phyloP scores from a whole-genome alignment of 2,888 invertebrate genomes.

The Phaonia tiefii region DNA sequence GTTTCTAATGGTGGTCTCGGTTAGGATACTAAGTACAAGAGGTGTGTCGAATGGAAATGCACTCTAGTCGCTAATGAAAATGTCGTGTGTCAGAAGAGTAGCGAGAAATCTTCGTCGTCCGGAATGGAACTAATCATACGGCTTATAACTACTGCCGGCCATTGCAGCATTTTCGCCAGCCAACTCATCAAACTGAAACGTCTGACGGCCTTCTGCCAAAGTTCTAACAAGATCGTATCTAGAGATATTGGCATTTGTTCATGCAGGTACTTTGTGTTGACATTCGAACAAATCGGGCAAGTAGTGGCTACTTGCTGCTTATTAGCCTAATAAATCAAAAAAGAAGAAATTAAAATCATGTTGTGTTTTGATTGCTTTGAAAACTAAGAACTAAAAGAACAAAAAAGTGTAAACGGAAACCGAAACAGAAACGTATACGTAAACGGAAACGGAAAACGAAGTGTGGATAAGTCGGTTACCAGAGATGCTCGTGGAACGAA shows the following conservation, averaged over 20 bases:
- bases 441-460: conserved; percentile 51
- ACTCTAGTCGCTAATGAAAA: conserved; percentile 49
- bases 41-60: conserved; percentile 48
- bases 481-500: background rate
- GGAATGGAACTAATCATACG: conserved; percentile 77
- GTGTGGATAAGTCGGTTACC: conserved; percentile 47
- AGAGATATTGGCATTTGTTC: conserved; percentile 76
- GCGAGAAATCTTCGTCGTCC: conserved; percentile 75
- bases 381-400: conserved; percentile 21
- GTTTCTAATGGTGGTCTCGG: too few species aligned
- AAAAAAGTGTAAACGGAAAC: conserved; percentile 54
- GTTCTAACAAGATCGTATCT: conserved; percentile 76
- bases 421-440: conserved; percentile 18
- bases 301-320: conserved; percentile 59
- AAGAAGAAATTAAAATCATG: conserved; percentile 68
- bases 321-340: conserved; percentile 76
- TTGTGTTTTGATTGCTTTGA: conserved; percentile 50
- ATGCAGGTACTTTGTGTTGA: conserved; percentile 78
- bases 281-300: conserved; percentile 77
- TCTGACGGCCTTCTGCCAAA: conserved; percentile 76
- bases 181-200: conserved; percentile 76
- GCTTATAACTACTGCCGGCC: conserved; percentile 78
- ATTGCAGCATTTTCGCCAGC: conserved; percentile 78
- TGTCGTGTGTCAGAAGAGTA: conserved; percentile 67
- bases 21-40: conserved; percentile 29